phyloP scores from a whole-genome alignment of 2,113 vertebrate genomes.

The Mus musculus region GRCm39 chr17:49800501-49801000 shows the following conservation, averaged over 20 bases:
- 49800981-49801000: neutral
- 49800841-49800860: conserved; percentile 96
- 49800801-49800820: neutral
- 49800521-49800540: neutral
- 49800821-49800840: neutral
- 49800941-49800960: conserved; percentile 89
- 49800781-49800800: neutral
- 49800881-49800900: conserved; percentile 98
- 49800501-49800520: neutral
- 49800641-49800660: neutral
- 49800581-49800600: neutral
- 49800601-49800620: neutral
- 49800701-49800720: neutral
- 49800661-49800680: neutral
- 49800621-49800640: neutral
- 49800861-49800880: conserved; percentile 98
- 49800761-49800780: rapidly evolving
- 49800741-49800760: no score
- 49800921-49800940: conserved; percentile 96
- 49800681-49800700: neutral
- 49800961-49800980: conserved; percentile 38
- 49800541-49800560: neutral
- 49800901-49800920: conserved; percentile 97
- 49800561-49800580: neutral
- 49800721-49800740: neutral